Percentiles rank a stretch among this genome's conserved stretches.
Evolutionary conservation across 2,888 invertebrate genomes (phyloP).

Genomic region (Campoplex nolae): DNA sequence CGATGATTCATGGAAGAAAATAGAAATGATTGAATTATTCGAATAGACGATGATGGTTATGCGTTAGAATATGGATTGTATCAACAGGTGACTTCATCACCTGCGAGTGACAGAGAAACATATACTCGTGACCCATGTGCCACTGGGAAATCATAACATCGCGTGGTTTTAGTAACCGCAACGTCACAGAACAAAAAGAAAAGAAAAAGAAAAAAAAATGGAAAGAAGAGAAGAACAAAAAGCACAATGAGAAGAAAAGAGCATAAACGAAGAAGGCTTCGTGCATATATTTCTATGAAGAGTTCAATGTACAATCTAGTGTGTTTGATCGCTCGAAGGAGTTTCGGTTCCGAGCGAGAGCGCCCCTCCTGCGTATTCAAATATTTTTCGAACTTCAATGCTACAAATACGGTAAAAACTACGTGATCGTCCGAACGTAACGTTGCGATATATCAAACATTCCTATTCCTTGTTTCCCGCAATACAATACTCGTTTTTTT

Average conservation of each 20-base stretch:
- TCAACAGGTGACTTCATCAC: slow-evolving; percentile 67
- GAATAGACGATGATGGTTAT: slow-evolving; percentile 30
- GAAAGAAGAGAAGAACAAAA: neutral
- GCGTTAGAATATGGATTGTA: slow-evolving; percentile 56
- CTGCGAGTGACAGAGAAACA: slow-evolving; percentile 39
- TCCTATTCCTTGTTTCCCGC: slow-evolving; percentile 1
- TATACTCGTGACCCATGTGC: slow-evolving; percentile 40
- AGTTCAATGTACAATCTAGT: slow-evolving; percentile 47
- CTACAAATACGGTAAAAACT: slow-evolving; percentile 26
- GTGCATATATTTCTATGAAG: slow-evolving; percentile 20
- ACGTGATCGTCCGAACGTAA: slow-evolving; percentile 24
- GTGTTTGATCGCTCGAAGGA: slow-evolving; percentile 26
- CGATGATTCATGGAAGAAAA: neutral
- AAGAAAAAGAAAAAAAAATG: neutral
- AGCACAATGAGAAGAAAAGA: neutral
- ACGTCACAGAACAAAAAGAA: slow-evolving; percentile 4
- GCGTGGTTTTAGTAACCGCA: slow-evolving; percentile 41
- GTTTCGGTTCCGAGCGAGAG: slow-evolving; percentile 42
- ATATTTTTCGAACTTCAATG: slow-evolving; percentile 29
- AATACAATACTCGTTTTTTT: neutral
- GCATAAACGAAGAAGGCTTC: slow-evolving; percentile 3
- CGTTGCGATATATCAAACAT: slow-evolving; percentile 15
- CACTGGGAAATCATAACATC: slow-evolving; percentile 49
- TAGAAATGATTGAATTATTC: slow-evolving; percentile 4
- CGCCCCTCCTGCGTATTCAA: neutral